Evolutionary conservation across 2,113 vertebrate species (phyloP).

Genomic region (Pelecanus crispus): DNA sequence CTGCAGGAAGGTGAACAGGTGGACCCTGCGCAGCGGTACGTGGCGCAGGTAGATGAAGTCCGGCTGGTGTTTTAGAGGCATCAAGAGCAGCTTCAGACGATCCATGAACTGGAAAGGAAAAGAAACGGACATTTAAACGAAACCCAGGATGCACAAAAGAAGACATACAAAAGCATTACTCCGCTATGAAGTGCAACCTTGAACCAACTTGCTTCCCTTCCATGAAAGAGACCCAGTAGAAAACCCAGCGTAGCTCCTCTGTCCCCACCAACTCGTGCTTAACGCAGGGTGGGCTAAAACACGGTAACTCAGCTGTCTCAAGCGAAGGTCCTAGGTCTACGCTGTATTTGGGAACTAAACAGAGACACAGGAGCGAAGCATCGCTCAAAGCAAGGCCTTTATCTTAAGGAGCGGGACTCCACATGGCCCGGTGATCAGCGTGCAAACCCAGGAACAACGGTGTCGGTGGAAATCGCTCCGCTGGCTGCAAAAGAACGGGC

Average conservation of each 20-base stretch:
- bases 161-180: no score
- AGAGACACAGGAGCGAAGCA: neutral
- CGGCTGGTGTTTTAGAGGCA: slow-evolving; percentile 97
- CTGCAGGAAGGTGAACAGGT: slow-evolving; percentile 97
- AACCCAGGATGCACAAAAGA: neutral
- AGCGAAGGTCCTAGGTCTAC: neutral
- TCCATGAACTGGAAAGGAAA: slow-evolving; percentile 88
- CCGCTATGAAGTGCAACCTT: neutral
- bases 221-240: neutral
- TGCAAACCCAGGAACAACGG: neutral
- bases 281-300: no score
- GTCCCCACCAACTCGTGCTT: neutral
- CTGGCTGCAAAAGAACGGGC: neutral
- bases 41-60: slow-evolving; percentile 97
- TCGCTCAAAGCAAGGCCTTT: neutral
- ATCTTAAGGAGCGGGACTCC: neutral
- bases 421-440: neutral
- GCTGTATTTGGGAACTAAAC: neutral
- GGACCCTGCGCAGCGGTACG: slow-evolving; percentile 91
- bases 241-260: neutral
- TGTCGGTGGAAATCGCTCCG: neutral
- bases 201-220: neutral
- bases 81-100: slow-evolving; percentile 92
- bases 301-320: neutral
- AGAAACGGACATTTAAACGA: neutral